phyloP scores from a whole-genome alignment of 1,140 invertebrate genomes.

The Lordiphosa clarofinis region DNA sequence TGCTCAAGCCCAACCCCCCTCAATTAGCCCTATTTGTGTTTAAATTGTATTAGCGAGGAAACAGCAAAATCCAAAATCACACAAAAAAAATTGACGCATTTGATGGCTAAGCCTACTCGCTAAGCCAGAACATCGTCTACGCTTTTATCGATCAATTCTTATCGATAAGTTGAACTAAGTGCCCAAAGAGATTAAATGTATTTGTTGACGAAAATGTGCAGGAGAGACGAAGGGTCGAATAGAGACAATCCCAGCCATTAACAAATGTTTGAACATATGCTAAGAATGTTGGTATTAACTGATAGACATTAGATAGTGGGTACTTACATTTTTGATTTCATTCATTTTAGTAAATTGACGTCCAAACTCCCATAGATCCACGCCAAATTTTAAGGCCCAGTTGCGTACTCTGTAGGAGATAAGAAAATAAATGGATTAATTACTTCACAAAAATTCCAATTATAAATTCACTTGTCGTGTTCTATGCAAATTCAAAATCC shows the following conservation, averaged over 20 bases:
- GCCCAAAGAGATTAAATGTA: conserved; percentile 47
- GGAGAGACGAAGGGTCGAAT: not conserved
- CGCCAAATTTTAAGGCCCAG: conserved; percentile 93
- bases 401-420: conserved; percentile 90
- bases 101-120: conserved; percentile 41
- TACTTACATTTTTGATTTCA: conserved; percentile 91
- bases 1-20: conserved; percentile 20
- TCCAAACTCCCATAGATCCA: conserved; percentile 93
- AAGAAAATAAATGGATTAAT: conserved; percentile 77
- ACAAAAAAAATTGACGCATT: conserved; percentile 59
- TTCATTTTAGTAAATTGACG: conserved; percentile 92
- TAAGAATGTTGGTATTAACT: not conserved
- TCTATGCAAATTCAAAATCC: conserved; percentile 48
- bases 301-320: conserved; percentile 2
- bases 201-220: conserved; percentile 27
- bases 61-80: conserved; percentile 23
- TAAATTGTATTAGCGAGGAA: conserved; percentile 61
- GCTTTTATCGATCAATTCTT: conserved; percentile 62
- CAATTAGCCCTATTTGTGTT: conserved; percentile 72
- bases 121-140: conserved; percentile 50
- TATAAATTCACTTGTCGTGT: conserved; percentile 59
- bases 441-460: not conserved
- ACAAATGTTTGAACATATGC: conserved; percentile 21
- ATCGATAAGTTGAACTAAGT: conserved; percentile 51
- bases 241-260: conserved; percentile 44